A percentile compares a stretch with the other conserved stretches of the same genome.
phyloP scores from a whole-genome alignment of 2,888 invertebrate genomes.

The Oegoconia quadripuncta region DNA sequence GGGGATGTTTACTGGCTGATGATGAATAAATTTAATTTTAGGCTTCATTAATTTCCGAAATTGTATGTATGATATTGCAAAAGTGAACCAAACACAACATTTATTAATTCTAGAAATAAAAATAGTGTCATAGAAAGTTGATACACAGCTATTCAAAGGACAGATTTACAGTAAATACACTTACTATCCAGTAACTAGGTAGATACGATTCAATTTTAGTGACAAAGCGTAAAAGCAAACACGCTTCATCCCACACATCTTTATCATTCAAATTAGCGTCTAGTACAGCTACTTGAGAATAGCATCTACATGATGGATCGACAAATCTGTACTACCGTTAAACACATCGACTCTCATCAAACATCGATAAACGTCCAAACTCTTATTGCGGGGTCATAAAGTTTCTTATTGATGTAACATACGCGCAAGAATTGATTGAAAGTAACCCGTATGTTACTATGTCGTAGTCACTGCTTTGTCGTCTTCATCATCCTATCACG shows the following conservation, averaged over 20 bases:
- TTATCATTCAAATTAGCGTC: slow-evolving; percentile 9
- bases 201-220: neutral
- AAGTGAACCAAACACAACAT: too few relatives aligned
- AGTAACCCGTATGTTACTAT: neutral
- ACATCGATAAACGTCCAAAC: neutral
- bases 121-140: neutral
- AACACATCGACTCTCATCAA: slow-evolving; percentile 6
- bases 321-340: slow-evolving; percentile 4
- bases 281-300: slow-evolving; percentile 9
- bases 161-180: neutral
- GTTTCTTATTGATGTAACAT: neutral
- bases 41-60: too few relatives aligned
- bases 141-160: too few relatives aligned
- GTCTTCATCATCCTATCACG: too few relatives aligned
- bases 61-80: too few relatives aligned
- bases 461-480: too few relatives aligned
- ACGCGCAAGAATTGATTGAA: neutral
- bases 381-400: slow-evolving; percentile 1
- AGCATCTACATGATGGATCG: neutral
- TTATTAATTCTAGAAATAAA: too few relatives aligned
- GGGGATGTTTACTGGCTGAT: too few relatives aligned
- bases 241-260: slow-evolving; percentile 5
- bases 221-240: slow-evolving; percentile 8
- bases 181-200: neutral
- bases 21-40: too few relatives aligned